Conservation (phyloP, 2,888 invertebrate species). For the Parnassius apollo region DNA sequence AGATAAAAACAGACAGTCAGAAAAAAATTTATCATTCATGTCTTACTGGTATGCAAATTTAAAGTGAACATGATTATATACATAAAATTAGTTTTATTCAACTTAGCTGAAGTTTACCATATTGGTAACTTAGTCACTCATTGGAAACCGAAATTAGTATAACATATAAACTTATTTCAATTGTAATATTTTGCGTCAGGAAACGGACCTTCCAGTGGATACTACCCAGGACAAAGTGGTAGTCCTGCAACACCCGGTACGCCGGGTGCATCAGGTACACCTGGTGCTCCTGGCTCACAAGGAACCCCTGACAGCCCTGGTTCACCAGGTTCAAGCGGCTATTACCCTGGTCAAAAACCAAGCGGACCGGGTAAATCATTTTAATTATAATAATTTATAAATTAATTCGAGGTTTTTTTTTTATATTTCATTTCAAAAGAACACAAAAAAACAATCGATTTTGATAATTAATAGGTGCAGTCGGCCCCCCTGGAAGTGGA, state of each 20-base stretch:
- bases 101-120: no score
- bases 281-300: conserved; percentile 40
- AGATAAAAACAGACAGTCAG: no score
- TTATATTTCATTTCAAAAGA: no score
- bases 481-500: not conserved
- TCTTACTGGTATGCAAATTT: no score
- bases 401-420: no score
- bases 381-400: no score
- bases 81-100: no score
- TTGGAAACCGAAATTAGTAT: not conserved
- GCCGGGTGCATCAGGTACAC: conserved; percentile 38
- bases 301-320: conserved; percentile 36
- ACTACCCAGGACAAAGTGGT: conserved; percentile 35
- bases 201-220: not conserved
- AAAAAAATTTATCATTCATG: no score
- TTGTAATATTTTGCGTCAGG: not conserved
- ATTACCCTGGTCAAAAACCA: no score
- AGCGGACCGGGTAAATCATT: no score
- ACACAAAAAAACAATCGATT: not conserved
- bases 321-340: conserved; percentile 25
- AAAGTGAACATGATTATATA: no score
- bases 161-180: not conserved
- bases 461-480: not conserved
- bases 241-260: conserved; percentile 20
- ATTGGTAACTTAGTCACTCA: no score